Conservation (phyloP, 2,797 vertebrate species). For the Silurus lanzhouensis region DNA sequence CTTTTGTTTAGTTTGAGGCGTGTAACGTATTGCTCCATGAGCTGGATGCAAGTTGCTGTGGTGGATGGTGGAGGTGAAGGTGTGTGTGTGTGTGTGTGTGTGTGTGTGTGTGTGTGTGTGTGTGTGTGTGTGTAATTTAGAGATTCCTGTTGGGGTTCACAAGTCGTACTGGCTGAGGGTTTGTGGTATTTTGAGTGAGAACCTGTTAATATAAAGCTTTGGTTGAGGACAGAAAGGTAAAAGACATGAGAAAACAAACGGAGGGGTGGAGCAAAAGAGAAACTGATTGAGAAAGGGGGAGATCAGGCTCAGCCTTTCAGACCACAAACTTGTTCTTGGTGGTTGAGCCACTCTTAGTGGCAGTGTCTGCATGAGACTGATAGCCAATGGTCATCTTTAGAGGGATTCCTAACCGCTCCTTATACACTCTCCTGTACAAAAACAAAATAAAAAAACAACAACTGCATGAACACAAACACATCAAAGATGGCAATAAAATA, state of each 20-base stretch:
- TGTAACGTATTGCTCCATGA: constrained; percentile 31
- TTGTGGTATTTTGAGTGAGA: constrained; percentile 35
- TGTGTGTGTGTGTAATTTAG: background rate
- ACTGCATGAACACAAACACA: constrained; percentile 25
- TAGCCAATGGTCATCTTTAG: constrained; percentile 96
- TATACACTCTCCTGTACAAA: constrained; percentile 89
- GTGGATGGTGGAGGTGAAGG: background rate
- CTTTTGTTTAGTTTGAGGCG: background rate
- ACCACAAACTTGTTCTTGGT: constrained; percentile 99
- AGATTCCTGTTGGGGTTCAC: constrained; percentile 21
- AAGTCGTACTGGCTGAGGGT: background rate
- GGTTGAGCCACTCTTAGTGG: constrained; percentile 97
- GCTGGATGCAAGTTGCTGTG: background rate
- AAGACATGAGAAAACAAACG: constrained; percentile 18
- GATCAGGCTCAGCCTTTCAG: constrained; percentile 82
- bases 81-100: background rate
- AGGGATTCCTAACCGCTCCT: constrained; percentile 96
- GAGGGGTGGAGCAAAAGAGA: background rate
- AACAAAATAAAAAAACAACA: constrained; percentile 22
- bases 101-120: constrained; percentile 9
- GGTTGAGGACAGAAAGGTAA: constrained; percentile 36
- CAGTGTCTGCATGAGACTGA: constrained; percentile 95
- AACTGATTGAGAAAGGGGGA: constrained; percentile 3
- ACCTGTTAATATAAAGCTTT: constrained; percentile 44
- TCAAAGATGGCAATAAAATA: background rate